These are phyloP conservation scores for Brachypodius melanocephalos DNA, from an alignment of 2,113 vertebrate genomes.

Conservation along the genomic window DNA sequence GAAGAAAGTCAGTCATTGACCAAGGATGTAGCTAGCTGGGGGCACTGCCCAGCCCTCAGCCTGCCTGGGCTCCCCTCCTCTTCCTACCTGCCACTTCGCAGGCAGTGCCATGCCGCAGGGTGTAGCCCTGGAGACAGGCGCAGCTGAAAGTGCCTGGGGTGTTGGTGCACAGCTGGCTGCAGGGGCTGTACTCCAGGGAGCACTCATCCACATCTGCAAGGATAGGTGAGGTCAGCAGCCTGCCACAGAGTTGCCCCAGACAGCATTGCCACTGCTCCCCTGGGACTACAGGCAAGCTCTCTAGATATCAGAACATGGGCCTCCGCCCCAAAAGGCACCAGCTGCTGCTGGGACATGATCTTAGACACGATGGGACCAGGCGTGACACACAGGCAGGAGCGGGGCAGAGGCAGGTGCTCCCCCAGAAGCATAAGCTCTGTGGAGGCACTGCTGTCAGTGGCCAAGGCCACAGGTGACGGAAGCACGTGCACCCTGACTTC, in stretches of 20 bases:
- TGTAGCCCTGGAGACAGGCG: constrained; percentile 77
- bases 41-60: neutral
- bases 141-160: constrained; percentile 78
- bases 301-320: neutral
- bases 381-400: fast-evolving
- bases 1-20: neutral
- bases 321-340: neutral
- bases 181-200: constrained; percentile 73
- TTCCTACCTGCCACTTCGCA: constrained; percentile 80
- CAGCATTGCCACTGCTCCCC: neutral
- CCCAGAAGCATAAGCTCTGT: fast-evolving
- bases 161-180: constrained; percentile 82
- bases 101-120: constrained; percentile 38
- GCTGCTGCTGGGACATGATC: neutral
- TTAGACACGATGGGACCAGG: fast-evolving
- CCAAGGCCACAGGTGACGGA: fast-evolving
- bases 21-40: fast-evolving
- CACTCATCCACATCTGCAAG: constrained; percentile 85
- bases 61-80: neutral
- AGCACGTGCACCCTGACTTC: fast-evolving
- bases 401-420: neutral
- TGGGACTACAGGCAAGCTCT: neutral
- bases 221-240: neutral
- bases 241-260: neutral
- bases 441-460: neutral